Evolutionary conservation across 2,888 invertebrate genomes (phyloP).

Genomic region (Taphrorychus bicolor): DNA sequence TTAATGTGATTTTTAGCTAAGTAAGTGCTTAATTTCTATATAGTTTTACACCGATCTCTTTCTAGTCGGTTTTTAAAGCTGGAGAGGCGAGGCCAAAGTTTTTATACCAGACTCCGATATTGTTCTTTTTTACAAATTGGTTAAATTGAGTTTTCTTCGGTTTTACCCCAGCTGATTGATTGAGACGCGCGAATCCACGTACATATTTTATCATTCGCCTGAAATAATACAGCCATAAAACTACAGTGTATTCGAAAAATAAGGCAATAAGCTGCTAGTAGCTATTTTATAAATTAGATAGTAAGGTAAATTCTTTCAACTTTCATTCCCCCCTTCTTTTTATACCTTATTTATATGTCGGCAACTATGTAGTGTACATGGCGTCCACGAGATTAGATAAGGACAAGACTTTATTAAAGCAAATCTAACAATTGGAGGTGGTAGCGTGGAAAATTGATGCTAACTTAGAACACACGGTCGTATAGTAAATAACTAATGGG

Average conservation of each 20-base stretch:
- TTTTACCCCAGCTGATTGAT: no score
- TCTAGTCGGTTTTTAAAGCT: not conserved
- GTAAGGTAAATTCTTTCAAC: not conserved
- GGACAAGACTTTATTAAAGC: no score
- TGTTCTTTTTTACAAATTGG: not conserved
- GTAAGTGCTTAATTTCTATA: not conserved
- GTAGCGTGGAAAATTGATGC: no score
- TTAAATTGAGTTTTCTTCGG: no score
- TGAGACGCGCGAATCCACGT: no score
- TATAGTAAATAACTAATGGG: no score
- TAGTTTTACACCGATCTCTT: not conserved
- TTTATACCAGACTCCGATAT: not conserved
- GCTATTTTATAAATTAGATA: not conserved
- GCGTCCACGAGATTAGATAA: no score
- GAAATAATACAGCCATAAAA: not conserved
- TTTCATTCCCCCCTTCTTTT: not conserved
- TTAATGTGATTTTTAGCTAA: conserved; percentile 1
- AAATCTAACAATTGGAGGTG: no score
- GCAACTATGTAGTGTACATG: no score
- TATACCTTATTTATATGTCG: not conserved
- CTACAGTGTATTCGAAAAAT: conserved; percentile 41
- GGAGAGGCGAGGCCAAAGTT: not conserved
- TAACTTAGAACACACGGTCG: no score
- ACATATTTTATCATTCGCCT: no score
- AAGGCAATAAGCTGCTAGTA: conserved; percentile 38